These are phyloP conservation scores for Athene cunicularia DNA, from an alignment of 2,113 vertebrate species.

Conservation along the genomic window DNA sequence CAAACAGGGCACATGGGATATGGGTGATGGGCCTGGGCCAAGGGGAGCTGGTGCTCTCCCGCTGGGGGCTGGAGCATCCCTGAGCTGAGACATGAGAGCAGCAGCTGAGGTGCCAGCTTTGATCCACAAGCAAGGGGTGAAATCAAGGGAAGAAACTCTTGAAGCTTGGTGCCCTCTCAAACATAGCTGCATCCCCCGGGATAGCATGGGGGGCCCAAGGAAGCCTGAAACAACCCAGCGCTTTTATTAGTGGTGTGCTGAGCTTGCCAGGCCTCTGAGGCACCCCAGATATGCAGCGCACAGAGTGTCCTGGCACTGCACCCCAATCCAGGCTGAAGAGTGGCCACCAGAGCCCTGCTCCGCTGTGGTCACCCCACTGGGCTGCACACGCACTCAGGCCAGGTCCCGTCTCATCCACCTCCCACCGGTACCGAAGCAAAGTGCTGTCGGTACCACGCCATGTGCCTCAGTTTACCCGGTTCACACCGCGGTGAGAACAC, in stretches of 20 bases:
- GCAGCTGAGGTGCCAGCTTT: background rate
- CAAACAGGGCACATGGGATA: accelerated
- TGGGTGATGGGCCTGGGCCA: background rate
- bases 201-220: background rate
- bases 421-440: background rate
- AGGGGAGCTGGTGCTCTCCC: background rate
- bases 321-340: background rate
- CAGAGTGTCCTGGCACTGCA: background rate
- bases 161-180: background rate
- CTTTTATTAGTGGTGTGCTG: background rate
- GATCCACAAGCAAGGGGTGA: accelerated
- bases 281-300: background rate
- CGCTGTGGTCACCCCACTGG: accelerated
- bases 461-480: background rate
- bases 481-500: background rate
- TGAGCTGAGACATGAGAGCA: background rate
- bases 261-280: background rate
- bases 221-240: background rate
- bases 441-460: accelerated
- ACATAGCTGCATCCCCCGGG: background rate
- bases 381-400: accelerated
- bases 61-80: background rate
- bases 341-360: background rate
- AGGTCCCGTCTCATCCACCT: background rate
- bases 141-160: background rate